Evolutionary conservation across 2,888 invertebrate species (phyloP).

Genomic region (Stictocephala bisonia): DNA sequence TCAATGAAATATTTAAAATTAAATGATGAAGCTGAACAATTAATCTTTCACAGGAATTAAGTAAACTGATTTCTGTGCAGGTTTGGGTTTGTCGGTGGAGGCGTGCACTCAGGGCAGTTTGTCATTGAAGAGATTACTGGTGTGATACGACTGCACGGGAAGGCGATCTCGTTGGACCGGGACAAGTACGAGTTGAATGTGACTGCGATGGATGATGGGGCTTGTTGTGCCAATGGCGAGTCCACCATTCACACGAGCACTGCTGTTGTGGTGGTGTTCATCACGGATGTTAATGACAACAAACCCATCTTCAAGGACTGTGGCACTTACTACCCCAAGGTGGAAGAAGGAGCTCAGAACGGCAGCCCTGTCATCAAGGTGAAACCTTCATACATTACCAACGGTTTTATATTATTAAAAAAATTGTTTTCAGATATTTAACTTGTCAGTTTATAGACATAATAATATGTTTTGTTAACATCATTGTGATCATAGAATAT

Average conservation of each 20-base stretch:
- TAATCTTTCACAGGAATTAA: no score
- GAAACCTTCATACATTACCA: no score
- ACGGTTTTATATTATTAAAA: neutral
- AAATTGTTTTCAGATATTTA: neutral
- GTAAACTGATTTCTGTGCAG: no score
- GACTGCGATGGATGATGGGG: constrained; percentile 97
- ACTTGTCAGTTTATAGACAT: neutral
- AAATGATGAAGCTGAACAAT: no score
- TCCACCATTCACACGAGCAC: constrained; percentile 91
- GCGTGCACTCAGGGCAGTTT: constrained; percentile 91
- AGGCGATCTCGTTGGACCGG: constrained; percentile 86
- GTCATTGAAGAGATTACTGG: constrained; percentile 96
- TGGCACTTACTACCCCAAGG: constrained; percentile 91
- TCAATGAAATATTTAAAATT: no score
- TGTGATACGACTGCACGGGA: constrained; percentile 89
- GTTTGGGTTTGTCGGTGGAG: constrained; percentile 84
- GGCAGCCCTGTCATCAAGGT: constrained; percentile 94
- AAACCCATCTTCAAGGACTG: constrained; percentile 97
- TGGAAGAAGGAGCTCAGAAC: constrained; percentile 93
- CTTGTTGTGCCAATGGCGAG: constrained; percentile 93
- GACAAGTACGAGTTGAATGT: constrained; percentile 97
- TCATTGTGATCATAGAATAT: neutral
- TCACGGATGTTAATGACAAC: constrained; percentile 97
- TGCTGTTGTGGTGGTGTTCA: constrained; percentile 95
- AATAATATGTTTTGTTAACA: neutral